Percentiles rank a stretch among this genome's conserved stretches.
These are phyloP conservation scores for Bombus consobrinus DNA, from an alignment of 1,140 invertebrate species.

Conservation along the genomic window DNA sequence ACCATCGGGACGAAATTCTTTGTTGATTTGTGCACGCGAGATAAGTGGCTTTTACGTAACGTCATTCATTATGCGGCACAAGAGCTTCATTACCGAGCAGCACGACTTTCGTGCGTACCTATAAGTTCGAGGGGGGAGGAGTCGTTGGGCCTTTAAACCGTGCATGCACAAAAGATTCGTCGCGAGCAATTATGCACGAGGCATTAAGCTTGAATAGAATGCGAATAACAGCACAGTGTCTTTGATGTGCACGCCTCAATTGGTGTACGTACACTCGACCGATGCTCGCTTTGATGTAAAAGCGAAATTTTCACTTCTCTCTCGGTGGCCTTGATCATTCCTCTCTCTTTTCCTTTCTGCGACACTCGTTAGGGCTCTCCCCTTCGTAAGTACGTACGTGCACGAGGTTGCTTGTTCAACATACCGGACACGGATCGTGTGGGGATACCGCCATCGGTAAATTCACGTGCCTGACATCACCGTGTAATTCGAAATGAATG, in stretches of 20 bases:
- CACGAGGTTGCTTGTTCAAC: background rate
- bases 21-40: background rate
- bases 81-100: slow-evolving; percentile 26
- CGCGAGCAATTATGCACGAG: slow-evolving; percentile 49
- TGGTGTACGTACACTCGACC: slow-evolving; percentile 17
- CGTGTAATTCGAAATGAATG: background rate
- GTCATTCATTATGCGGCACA: slow-evolving; percentile 20
- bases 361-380: slow-evolving; percentile 5
- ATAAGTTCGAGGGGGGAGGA: background rate
- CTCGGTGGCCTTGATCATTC: slow-evolving; percentile 43
- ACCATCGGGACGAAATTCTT: background rate
- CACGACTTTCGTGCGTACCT: slow-evolving; percentile 17
- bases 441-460: background rate
- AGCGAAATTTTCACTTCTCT: slow-evolving; percentile 45
- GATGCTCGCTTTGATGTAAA: slow-evolving; percentile 41
- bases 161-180: slow-evolving; percentile 36
- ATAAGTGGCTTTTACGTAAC: slow-evolving; percentile 23
- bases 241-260: slow-evolving; percentile 24
- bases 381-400: background rate
- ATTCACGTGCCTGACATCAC: background rate
- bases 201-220: slow-evolving; percentile 46
- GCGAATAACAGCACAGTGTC: slow-evolving; percentile 1
- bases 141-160: background rate
- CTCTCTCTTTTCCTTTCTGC: slow-evolving; percentile 8
- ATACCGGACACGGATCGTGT: background rate